Conservation (phyloP, 1,140 invertebrate species). For the Metaphire vulgaris region DNA sequence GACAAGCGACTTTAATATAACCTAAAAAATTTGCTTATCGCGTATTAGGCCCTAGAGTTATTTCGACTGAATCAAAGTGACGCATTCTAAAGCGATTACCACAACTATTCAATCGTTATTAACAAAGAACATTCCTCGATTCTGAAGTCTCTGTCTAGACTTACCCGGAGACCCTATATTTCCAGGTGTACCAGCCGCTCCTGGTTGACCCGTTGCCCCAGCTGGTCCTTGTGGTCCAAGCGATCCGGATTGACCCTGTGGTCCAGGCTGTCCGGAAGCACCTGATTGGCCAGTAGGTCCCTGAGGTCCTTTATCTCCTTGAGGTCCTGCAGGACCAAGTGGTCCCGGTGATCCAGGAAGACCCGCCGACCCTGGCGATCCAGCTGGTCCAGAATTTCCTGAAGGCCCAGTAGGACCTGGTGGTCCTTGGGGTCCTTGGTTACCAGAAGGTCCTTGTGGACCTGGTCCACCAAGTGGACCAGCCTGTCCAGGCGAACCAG, state of each 20-base stretch:
- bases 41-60: no score
- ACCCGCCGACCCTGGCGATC: conserved; percentile 35
- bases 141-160: no score
- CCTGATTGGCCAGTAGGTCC: conserved; percentile 33
- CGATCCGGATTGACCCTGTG: conserved; percentile 16
- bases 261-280: conserved; percentile 26
- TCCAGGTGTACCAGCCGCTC: conserved; percentile 11
- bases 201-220: conserved; percentile 12
- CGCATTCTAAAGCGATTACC: no score
- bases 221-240: conserved; percentile 6
- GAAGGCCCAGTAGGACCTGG: background rate
- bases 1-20: no score
- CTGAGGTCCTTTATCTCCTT: conserved; percentile 60
- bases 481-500: conserved; percentile 22
- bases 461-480: conserved; percentile 21
- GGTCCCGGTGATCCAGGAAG: conserved; percentile 54
- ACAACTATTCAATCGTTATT: no score
- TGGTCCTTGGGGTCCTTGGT: conserved; percentile 4
- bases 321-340: conserved; percentile 66
- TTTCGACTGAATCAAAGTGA: no score
- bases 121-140: no score
- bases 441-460: conserved; percentile 10
- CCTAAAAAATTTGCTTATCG: no score
- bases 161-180: conserved; percentile 17
- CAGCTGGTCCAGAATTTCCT: background rate